These are phyloP conservation scores for Drosophila oshimai DNA, from an alignment of 1,140 invertebrate species.

Conservation along the genomic window DNA sequence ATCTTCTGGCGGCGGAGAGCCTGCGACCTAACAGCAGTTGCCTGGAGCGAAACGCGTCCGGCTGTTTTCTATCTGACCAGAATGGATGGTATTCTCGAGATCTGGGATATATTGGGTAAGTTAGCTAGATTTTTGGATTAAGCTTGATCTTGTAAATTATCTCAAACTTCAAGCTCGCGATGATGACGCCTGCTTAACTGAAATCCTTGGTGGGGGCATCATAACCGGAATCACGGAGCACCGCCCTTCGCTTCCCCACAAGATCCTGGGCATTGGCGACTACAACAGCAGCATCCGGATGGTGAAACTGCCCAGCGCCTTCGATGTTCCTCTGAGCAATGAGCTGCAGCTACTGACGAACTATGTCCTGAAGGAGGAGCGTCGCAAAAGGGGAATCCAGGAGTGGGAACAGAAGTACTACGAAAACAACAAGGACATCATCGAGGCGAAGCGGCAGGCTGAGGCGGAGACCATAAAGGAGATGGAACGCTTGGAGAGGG, in stretches of 20 bases:
- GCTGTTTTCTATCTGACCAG: slow-evolving; percentile 84
- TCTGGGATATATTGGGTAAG: slow-evolving; percentile 85
- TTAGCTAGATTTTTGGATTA: background rate
- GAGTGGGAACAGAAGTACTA: slow-evolving; percentile 78
- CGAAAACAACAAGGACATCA: slow-evolving; percentile 75
- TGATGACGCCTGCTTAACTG: slow-evolving; percentile 83
- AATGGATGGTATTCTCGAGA: slow-evolving; percentile 84
- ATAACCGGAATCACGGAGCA: slow-evolving; percentile 84
- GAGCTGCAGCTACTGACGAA: slow-evolving; percentile 56
- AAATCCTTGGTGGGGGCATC: slow-evolving; percentile 78
- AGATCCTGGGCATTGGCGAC: slow-evolving; percentile 85
- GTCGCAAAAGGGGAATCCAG: slow-evolving; percentile 62
- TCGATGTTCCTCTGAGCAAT: slow-evolving; percentile 65
- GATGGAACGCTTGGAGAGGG: slow-evolving; percentile 65
- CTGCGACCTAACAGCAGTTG: slow-evolving; percentile 83
- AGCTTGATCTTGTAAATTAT: too few species aligned
- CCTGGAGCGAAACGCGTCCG: slow-evolving; percentile 84
- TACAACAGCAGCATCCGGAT: slow-evolving; percentile 86
- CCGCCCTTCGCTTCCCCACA: slow-evolving; percentile 83
- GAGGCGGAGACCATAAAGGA: slow-evolving; percentile 67
- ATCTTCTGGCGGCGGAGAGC: slow-evolving; percentile 84
- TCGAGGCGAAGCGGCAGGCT: slow-evolving; percentile 71
- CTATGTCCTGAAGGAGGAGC: slow-evolving; percentile 61
- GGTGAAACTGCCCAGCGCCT: slow-evolving; percentile 84
- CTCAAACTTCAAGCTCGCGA: slow-evolving; percentile 76